Evolutionary conservation across 2,113 vertebrate species (phyloP).

Genomic region (Mystacornis crossleyi): DNA sequence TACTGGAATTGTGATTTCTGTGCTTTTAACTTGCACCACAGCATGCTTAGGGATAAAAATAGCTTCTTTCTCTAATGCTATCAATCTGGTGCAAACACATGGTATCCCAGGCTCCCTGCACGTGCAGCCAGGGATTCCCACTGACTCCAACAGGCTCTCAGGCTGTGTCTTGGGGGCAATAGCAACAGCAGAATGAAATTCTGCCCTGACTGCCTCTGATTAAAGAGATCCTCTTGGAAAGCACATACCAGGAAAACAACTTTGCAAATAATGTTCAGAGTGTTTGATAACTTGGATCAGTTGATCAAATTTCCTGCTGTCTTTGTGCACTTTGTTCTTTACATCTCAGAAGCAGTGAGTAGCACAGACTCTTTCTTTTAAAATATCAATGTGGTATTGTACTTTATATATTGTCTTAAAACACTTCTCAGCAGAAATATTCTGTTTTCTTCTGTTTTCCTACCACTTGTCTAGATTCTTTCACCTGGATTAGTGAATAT

Average conservation of each 20-base stretch:
- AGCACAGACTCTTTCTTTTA: not conserved
- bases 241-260: not conserved
- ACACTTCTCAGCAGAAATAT: not conserved
- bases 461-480: not conserved
- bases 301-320: not conserved
- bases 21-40: not conserved
- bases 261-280: not conserved
- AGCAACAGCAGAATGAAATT: not conserved
- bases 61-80: not conserved
- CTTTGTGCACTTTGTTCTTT: not conserved
- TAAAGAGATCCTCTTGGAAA: not conserved
- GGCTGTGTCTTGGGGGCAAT: not conserved
- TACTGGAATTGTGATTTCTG: not conserved
- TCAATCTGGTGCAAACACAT: not conserved
- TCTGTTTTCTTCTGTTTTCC: not conserved
- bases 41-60: not conserved
- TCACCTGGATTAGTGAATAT: not conserved
- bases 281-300: not conserved
- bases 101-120: not conserved
- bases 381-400: not conserved
- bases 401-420: not conserved
- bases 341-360: not conserved
- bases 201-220: not conserved
- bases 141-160: not conserved
- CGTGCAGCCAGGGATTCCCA: not conserved